Percentiles rank a stretch among this genome's conserved stretches.
Conservation (phyloP, 2,113 vertebrate genomes). For the Leucosticte australis region DNA sequence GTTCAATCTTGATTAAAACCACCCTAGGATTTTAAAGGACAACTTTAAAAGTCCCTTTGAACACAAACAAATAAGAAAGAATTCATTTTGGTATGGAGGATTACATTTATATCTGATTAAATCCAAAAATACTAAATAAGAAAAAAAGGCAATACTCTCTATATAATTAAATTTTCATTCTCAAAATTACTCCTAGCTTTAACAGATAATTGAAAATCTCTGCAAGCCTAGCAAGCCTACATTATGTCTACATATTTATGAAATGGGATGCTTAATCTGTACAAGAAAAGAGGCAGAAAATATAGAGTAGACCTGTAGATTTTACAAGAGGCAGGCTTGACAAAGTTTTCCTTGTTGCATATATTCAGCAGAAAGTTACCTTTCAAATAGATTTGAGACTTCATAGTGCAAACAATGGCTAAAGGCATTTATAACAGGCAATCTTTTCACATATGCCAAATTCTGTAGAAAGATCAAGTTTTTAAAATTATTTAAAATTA, state of each 20-base stretch:
- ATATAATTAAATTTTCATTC: neutral
- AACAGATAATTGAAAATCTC: neutral
- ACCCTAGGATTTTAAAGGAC: neutral
- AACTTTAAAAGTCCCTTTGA: neutral
- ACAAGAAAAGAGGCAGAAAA: neutral
- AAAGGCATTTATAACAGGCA: neutral
- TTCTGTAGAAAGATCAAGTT: neutral
- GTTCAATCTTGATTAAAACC: neutral
- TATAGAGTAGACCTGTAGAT: neutral
- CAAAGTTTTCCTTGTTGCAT: neutral
- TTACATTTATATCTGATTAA: neutral
- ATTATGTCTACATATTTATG: neutral
- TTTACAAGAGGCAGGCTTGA: neutral
- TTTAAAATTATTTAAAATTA: neutral
- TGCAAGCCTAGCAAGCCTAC: neutral
- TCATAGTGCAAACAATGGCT: neutral
- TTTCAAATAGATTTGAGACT: neutral
- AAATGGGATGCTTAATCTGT: neutral
- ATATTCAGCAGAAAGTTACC: neutral
- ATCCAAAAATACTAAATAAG: neutral
- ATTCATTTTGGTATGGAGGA: neutral
- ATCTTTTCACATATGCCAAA: neutral
- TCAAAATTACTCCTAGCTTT: neutral
- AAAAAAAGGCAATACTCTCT: neutral
- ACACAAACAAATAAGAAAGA: neutral